Evolutionary conservation across 2,113 vertebrate species (phyloP), one percentile per base, ranked within the genome.

Genomic region (Cacatua alba): DNA sequence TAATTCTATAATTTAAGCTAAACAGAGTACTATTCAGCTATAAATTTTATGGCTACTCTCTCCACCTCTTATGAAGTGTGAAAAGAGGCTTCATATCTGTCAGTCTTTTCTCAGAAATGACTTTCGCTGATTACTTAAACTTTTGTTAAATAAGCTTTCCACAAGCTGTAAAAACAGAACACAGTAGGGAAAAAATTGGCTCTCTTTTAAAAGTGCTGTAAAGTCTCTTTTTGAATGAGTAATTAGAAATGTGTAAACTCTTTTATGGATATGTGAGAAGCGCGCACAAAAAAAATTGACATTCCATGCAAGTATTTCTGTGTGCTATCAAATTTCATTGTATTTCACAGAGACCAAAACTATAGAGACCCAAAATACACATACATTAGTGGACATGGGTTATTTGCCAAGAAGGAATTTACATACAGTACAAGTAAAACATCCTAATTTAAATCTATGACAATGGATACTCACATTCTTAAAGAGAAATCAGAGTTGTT

Each of bases 181-280:
- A 87, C 88, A 96, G 93, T 96, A 64, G 91, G 94, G 88, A 70
- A 96, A 97, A 96, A 97, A 96, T 91, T 94, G 87, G 94, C 95
- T 94, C 92, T 94, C 95, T 94, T 94, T 96, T 96, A 95, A 96
- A 96, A 97, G 94, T 96, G 94, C 95, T 96, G 92, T 35, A 96
- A 94, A 97, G 94, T 96, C 91, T 93, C 93, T 96, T 97, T 97
- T 95, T 96, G 95, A 97, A 97, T 95, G 92, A 96, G 95, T 96
- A 96, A 97, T 97, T 97, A 95, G 95, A 96, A 97, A 97, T 96
- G 92, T 94, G 95, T 97, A 96, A 95, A 97, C 95, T 96, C 95
- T 95, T 97, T 95, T 96, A 96, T 95, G 95, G 95, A 93, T 94
- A 97, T 96, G 79, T 94, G 95, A 97, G 97, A 97, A 96, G 95